Percentiles rank a stretch among this genome's conserved stretches.
phyloP scores from a whole-genome alignment of 2,888 invertebrate genomes.

The Dinocampus coccinellae region DNA sequence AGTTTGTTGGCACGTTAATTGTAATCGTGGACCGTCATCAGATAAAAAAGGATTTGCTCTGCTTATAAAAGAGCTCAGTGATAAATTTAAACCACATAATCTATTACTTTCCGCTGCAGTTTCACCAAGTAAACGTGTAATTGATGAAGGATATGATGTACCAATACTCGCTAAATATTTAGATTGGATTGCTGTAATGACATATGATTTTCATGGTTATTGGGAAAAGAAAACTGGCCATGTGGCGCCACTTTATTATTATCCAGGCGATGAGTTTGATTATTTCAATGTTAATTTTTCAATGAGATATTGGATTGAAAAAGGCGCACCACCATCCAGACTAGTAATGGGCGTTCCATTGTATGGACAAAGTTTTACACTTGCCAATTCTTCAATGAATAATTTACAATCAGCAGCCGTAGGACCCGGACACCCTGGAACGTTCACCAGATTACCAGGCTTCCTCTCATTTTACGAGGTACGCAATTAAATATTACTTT shows the following conservation, averaged over 20 bases:
- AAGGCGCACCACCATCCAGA: slow-evolving; percentile 83
- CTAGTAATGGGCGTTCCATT: slow-evolving; percentile 88
- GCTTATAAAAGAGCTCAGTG: slow-evolving; percentile 78
- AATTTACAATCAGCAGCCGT: slow-evolving; percentile 80
- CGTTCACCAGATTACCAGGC: slow-evolving; percentile 84
- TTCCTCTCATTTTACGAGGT: slow-evolving; percentile 87
- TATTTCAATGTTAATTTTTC: slow-evolving; percentile 89
- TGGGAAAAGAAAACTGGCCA: slow-evolving; percentile 92
- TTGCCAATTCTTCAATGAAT: slow-evolving; percentile 49
- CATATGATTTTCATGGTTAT: slow-evolving; percentile 89
- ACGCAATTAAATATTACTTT: slow-evolving; percentile 11
- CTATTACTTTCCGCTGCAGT: slow-evolving; percentile 86
- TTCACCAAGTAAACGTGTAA: slow-evolving; percentile 86
- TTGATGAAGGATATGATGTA: slow-evolving; percentile 86
- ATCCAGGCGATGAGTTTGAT: slow-evolving; percentile 83
- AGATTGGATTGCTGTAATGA: slow-evolving; percentile 92
- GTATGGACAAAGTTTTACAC: slow-evolving; percentile 86
- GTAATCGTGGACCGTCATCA: slow-evolving; percentile 82
- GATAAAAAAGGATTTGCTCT: slow-evolving; percentile 84
- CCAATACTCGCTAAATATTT: slow-evolving; percentile 78
- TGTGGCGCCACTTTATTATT: slow-evolving; percentile 84
- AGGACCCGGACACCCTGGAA: slow-evolving; percentile 81
- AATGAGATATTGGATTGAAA: slow-evolving; percentile 86
- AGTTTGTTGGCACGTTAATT: slow-evolving; percentile 86
- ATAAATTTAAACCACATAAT: slow-evolving; percentile 75